Evolutionary conservation across 2,888 invertebrate genomes (phyloP), one percentile per base, ranked within the genome.

Genomic region (Cheilosia soror): DNA sequence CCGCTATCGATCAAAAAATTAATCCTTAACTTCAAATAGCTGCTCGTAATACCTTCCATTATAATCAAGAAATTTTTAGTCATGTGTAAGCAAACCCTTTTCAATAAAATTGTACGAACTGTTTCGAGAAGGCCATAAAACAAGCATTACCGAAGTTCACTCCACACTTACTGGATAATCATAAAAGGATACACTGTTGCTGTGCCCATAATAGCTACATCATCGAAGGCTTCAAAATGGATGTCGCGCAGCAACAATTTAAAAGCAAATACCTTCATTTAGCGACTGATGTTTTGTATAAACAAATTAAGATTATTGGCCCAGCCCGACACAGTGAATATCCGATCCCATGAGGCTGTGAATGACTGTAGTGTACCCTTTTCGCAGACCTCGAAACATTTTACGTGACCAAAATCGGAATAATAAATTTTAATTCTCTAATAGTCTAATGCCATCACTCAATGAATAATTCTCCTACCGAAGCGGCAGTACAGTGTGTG

Each of bases 381-480:
- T 13, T 0, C 15, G 11, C 13, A 31, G 20, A 27, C 25, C 27
- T 11, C 20, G 20, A 25, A 13, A n/a, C 47, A 31, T 57, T 47
- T 57, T 20, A 13, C 33, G 29, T 9, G 20, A 58, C 65, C 66
- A 31, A 68, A 51, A 60, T 42, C 31, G 58, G 66, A 76, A 76
- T 76, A 66, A 76, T 68, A 60, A 68, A 60, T 76, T 40, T 9
- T 11, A 66, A 76, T 68, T 31, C 58, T 68, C 58, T 76, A 66
- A 76, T 68, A 25, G 51, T 68, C 58, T 76, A 76, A 76, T 76
- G 60, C 58, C 60, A 76, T 76, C 53, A 68, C 60, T 76, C 51
- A 68, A 76, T 68, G 68, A 68, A 76, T 76, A 53, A 66, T 58
- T 76, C 51, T 68, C 4, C n/a, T 44, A 60, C 40, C 15, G 6